Evolutionary conservation across 1,140 invertebrate genomes (phyloP), one percentile per base, ranked within the genome.

Genomic region (Drosophila santomea): DNA sequence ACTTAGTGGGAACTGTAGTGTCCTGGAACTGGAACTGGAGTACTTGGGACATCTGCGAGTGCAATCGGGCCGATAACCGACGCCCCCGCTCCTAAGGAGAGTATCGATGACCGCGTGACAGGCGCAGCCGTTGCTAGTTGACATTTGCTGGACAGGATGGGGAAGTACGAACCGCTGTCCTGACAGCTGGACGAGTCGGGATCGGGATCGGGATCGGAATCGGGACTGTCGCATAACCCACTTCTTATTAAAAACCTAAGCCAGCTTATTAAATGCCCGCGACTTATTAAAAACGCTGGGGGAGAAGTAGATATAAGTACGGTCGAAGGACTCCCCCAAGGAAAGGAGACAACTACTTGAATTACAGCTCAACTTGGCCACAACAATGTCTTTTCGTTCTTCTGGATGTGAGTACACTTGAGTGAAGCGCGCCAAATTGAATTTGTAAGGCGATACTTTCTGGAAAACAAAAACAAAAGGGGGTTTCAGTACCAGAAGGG

Each of bases 371-470:
- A 88, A 85, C 74, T 85, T 68, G 63, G 68, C 55, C 72, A 78
- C 50, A 43, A 58, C 69, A 69, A 73, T 90, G 80, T 79, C 60
- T 12, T 15, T 38, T 45, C 50, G 74, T 81, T 74, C 73, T 90
- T 68, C 79, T 67, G 66, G 64, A 68, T 69, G 56, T 63, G 59
- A 60, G 44, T 78, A 82, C 86, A 90, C 86, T 83, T 90, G 86
- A 90, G 73, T 80, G 79, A 66, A 90, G 86, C 86, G 86, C 86
- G 86, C 86, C 86, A 90, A 90, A 90, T 86, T 89, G 58, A 89
- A 89, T 80, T 89, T 88, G 83, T 88, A 86, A 86, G 59, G 7
- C 63, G 83, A 86, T 86, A 86, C 83, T 88, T 79, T 83, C 41
- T 12, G 17, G n/a, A 41, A 32, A 54, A 39, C 17, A 45, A 45